Conservation (phyloP, 2,113 vertebrate genomes). For the Lichenostomus cassidix region DNA sequence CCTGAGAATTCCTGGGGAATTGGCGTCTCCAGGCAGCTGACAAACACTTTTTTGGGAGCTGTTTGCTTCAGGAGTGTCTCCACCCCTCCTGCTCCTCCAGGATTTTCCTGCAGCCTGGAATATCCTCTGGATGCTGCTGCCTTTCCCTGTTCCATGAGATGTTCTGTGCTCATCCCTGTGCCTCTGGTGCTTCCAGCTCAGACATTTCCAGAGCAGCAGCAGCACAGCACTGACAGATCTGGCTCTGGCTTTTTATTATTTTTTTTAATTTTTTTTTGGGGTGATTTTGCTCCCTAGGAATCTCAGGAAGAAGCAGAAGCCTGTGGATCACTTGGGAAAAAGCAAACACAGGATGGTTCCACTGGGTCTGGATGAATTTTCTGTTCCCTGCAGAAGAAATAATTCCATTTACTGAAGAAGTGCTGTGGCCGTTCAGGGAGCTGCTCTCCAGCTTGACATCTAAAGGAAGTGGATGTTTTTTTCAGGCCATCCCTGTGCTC, state of each 20-base stretch:
- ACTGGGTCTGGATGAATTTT: neutral
- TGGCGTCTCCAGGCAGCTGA: neutral
- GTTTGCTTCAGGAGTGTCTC: neutral
- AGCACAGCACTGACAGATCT: neutral
- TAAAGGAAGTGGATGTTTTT: neutral
- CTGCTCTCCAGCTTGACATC: neutral
- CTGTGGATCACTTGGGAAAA: neutral
- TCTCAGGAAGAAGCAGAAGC: neutral
- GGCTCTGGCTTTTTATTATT: neutral
- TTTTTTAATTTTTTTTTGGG: neutral
- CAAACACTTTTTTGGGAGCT: neutral
- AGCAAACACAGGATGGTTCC: neutral
- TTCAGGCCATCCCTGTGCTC: neutral
- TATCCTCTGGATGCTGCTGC: neutral
- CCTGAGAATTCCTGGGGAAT: neutral
- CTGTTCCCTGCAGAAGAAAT: neutral
- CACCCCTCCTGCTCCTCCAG: neutral
- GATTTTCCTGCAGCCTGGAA: neutral
- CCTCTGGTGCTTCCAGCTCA: neutral
- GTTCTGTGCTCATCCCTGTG: neutral
- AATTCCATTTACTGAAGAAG: fast-evolving
- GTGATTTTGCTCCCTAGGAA: neutral
- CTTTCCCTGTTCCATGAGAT: neutral
- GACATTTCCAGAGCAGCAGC: constrained; percentile 5
- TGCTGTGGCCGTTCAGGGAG: neutral